Conservation (phyloP, 2,888 invertebrate genomes). For the Drosophila picticornis region DNA sequence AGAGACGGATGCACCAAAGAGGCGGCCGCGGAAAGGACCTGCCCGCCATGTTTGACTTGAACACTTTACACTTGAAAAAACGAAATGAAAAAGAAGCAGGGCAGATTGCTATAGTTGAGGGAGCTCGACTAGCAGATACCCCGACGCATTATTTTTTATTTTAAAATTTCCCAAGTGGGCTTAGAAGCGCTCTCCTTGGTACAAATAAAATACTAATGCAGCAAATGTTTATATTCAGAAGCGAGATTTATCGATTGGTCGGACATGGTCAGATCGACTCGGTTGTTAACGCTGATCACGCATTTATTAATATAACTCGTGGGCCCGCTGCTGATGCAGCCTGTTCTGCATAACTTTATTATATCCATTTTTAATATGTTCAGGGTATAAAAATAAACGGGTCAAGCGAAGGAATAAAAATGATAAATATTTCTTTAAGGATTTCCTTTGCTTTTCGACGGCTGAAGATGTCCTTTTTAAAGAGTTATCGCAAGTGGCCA, state of each 20-base stretch:
- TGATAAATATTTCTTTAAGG: constrained; percentile 1
- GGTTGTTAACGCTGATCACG: neutral
- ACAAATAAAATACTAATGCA: neutral
- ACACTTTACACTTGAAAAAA: constrained; percentile 31
- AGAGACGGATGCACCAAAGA: constrained; percentile 16
- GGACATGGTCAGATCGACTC: neutral
- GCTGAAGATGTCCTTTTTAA: constrained; percentile 1
- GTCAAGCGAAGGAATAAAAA: constrained; percentile 5
- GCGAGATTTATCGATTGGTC: neutral
- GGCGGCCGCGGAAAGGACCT: constrained; percentile 11
- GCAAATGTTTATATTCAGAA: neutral
- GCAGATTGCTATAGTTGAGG: neutral
- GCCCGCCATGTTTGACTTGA: constrained; percentile 40
- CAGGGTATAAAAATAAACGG: neutral
- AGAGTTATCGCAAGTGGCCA: constrained; percentile 4
- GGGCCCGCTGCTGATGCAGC: no score
- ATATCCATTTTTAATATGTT: neutral
- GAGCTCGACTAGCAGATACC: neutral
- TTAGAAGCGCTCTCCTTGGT: neutral
- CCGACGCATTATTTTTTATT: neutral
- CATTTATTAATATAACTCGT: neutral
- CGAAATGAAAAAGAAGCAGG: neutral
- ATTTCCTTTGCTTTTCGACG: neutral
- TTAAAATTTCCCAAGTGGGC: neutral
- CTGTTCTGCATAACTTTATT: neutral